Percentiles rank a stretch among this genome's conserved stretches.
These are phyloP conservation scores for Ophraella communa DNA, from an alignment of 2,888 invertebrate species.

Conservation along the genomic window DNA sequence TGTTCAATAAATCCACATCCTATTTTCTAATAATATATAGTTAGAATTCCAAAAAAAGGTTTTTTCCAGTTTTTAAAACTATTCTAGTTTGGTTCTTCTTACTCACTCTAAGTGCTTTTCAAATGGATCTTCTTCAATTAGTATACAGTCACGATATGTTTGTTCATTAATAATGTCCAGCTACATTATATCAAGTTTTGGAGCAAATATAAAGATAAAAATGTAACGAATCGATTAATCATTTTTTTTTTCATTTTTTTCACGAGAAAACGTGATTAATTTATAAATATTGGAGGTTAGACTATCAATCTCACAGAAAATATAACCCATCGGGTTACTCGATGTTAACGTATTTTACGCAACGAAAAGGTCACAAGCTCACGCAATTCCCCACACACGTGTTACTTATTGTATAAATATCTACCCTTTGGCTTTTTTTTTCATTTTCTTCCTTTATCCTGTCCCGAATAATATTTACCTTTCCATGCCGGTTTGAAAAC, in stretches of 20 bases:
- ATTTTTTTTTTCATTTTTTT: neutral
- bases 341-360: neutral
- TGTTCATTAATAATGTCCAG: no score
- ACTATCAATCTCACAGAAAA: neutral
- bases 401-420: neutral
- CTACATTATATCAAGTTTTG: no score
- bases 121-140: no score
- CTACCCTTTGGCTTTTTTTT: no score
- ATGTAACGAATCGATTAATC: neutral
- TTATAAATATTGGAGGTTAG: neutral
- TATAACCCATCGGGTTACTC: neutral
- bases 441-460: neutral
- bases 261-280: neutral
- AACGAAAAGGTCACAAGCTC: neutral
- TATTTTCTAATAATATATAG: no score
- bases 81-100: no score
- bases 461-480: slow-evolving; percentile 3
- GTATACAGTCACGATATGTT: no score
- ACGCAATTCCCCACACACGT: neutral
- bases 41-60: no score
- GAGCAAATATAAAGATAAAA: neutral
- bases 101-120: no score
- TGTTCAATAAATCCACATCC: no score
- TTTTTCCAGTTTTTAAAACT: no score
- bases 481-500: slow-evolving; percentile 11